Evolutionary conservation across 30 jellyfish, hydroid and myxozoan genomes (phyloP).

Genomic region (Cassiopea xamachana): DNA sequence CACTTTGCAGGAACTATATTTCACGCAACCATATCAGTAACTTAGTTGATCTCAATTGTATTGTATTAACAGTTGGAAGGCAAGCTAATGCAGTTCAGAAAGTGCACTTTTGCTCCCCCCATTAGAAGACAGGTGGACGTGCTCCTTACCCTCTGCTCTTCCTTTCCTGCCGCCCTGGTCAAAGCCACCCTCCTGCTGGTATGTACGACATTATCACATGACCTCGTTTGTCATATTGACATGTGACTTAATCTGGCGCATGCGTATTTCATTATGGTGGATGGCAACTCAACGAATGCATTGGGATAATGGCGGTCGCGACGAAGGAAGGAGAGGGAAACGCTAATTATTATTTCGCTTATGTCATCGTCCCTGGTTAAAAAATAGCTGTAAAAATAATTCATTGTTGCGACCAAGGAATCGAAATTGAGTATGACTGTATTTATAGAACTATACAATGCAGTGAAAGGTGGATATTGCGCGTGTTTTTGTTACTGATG

Average conservation of each 20-base stretch:
- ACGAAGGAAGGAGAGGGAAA: constrained; percentile 61
- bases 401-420: background rate
- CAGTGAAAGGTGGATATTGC: background rate
- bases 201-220: constrained; percentile 49
- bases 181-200: background rate
- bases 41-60: too few relatives aligned
- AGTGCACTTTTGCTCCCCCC: too few relatives aligned
- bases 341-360: constrained; percentile 17
- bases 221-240: constrained; percentile 71
- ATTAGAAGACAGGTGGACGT: too few relatives aligned
- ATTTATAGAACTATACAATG: constrained; percentile 6
- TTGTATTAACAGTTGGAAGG: too few relatives aligned
- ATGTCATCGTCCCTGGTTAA: constrained; percentile 41
- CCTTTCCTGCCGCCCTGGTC: too few relatives aligned
- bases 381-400: background rate
- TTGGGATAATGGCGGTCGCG: constrained; percentile 78
- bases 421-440: constrained; percentile 19
- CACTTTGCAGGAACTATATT: too few relatives aligned
- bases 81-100: too few relatives aligned
- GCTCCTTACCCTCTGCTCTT: too few relatives aligned
- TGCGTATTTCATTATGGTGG: constrained; percentile 60
- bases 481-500: background rate
- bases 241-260: constrained; percentile 74
- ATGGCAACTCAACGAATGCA: constrained; percentile 74
- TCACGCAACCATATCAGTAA: too few relatives aligned